Conservation (phyloP, 2,888 invertebrate genomes). For the Ectemnius lituratus region DNA sequence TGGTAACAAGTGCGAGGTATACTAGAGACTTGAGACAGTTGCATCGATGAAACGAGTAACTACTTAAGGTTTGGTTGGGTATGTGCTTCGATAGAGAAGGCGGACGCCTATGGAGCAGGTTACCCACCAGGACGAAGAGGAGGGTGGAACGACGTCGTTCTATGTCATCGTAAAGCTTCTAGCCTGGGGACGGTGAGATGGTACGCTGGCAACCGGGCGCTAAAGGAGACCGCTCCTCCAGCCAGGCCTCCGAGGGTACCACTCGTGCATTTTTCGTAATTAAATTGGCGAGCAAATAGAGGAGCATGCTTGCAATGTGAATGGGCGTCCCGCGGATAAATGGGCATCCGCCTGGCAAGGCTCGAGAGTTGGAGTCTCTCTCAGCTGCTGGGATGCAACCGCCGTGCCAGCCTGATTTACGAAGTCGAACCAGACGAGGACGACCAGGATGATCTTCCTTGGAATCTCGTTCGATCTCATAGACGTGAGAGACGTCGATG, state of each 20-base stretch:
- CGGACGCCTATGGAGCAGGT: conserved; percentile 32
- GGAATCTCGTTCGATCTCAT: conserved; percentile 30
- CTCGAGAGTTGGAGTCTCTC: conserved; percentile 42
- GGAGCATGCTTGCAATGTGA: conserved; percentile 42
- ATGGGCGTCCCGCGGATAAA: conserved; percentile 56
- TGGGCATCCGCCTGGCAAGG: conserved; percentile 53
- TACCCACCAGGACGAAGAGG: conserved; percentile 17
- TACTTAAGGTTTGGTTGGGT: background rate
- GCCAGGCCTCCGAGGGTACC: conserved; percentile 7
- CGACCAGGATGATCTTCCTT: background rate
- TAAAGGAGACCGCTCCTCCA: conserved; percentile 10
- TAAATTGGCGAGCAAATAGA: conserved; percentile 60
- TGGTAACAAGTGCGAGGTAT: too few relatives aligned
- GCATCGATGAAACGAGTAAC: too few relatives aligned
- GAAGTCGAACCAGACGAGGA: conserved; percentile 40
- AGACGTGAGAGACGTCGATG: conserved; percentile 16
- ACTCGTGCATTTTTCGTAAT: conserved; percentile 48
- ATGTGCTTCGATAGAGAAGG: background rate
- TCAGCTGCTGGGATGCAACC: conserved; percentile 37
- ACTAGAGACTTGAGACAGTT: too few relatives aligned
- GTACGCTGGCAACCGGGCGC: background rate
- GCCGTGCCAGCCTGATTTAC: conserved; percentile 52
- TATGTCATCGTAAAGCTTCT: conserved; percentile 54
- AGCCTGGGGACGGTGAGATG: conserved; percentile 17
- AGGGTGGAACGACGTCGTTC: conserved; percentile 30